These are phyloP conservation scores for Chirona hameri DNA, from an alignment of 2,888 invertebrate species.

Conservation along the genomic window DNA sequence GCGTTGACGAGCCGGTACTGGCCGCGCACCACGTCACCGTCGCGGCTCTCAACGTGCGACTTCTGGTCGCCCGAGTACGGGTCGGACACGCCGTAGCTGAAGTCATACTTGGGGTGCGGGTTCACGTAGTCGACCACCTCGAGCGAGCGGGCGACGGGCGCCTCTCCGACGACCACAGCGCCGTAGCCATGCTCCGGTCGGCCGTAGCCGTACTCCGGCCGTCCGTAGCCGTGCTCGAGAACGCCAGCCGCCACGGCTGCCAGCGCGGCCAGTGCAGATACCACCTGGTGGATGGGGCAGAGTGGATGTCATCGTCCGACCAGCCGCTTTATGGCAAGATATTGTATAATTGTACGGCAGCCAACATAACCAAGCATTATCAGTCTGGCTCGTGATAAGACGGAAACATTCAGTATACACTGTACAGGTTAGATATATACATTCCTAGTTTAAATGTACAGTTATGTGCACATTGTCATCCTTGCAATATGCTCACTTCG, in stretches of 20 bases:
- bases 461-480: no score
- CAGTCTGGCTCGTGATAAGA: no score
- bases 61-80: slow-evolving; percentile 32
- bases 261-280: not conserved
- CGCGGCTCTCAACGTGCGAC: slow-evolving; percentile 31
- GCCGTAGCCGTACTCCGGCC: no score
- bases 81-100: slow-evolving; percentile 32
- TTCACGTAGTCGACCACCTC: slow-evolving; percentile 28
- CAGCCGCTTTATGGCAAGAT: no score
- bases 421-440: no score
- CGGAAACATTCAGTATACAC: no score
- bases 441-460: no score
- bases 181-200: not conserved
- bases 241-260: not conserved
- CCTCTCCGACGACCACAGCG: not conserved
- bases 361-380: no score
- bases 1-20: slow-evolving; percentile 32
- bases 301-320: no score
- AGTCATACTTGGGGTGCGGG: slow-evolving; percentile 29
- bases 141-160: not conserved
- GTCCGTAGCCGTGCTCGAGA: not conserved
- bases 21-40: slow-evolving; percentile 31
- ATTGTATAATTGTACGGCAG: no score
- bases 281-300: not conserved
- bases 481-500: no score